These are phyloP conservation scores for Chymomyza costata DNA, from an alignment of 1,140 invertebrate genomes.

Conservation along the genomic window DNA sequence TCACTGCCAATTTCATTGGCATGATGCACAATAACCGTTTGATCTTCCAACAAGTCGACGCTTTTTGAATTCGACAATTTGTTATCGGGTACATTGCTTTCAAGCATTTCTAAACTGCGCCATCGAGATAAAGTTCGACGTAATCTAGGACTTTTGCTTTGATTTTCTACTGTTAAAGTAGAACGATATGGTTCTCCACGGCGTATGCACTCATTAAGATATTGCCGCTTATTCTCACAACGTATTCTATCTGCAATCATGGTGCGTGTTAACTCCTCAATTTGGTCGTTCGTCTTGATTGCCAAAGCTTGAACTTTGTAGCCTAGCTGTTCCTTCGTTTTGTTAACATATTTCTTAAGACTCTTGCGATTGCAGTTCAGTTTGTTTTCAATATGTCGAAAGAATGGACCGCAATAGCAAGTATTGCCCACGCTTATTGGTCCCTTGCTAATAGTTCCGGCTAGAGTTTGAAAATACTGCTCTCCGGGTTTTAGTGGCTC, in stretches of 20 bases:
- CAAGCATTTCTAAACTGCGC: constrained; percentile 80
- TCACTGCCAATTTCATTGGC: constrained; percentile 41
- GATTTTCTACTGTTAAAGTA: constrained; percentile 63
- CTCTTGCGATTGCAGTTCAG: constrained; percentile 90
- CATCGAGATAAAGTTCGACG: constrained; percentile 79
- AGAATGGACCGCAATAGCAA: constrained; percentile 86
- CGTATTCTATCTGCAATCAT: constrained; percentile 80
- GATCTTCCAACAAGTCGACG: constrained; percentile 41
- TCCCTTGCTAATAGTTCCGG: constrained; percentile 97
- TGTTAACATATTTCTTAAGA: constrained; percentile 88
- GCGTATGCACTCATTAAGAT: constrained; percentile 79
- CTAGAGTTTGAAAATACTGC: constrained; percentile 95
- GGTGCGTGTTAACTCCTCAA: constrained; percentile 82
- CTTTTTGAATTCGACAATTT: constrained; percentile 69
- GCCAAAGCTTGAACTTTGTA: constrained; percentile 92
- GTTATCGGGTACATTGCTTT: constrained; percentile 73
- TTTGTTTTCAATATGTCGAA: constrained; percentile 89
- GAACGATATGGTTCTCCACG: constrained; percentile 51
- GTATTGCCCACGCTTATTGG: constrained; percentile 91
- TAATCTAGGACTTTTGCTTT: constrained; percentile 78
- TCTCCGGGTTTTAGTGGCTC: constrained; percentile 91
- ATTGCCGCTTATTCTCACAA: constrained; percentile 80
- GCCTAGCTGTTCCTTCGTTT: constrained; percentile 86
- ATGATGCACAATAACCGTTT: constrained; percentile 49
- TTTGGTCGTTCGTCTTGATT: constrained; percentile 84